Base-by-base conservation (phyloP, 2,113 vertebrate species). In the Chloropsis cyanopogon region DNA sequence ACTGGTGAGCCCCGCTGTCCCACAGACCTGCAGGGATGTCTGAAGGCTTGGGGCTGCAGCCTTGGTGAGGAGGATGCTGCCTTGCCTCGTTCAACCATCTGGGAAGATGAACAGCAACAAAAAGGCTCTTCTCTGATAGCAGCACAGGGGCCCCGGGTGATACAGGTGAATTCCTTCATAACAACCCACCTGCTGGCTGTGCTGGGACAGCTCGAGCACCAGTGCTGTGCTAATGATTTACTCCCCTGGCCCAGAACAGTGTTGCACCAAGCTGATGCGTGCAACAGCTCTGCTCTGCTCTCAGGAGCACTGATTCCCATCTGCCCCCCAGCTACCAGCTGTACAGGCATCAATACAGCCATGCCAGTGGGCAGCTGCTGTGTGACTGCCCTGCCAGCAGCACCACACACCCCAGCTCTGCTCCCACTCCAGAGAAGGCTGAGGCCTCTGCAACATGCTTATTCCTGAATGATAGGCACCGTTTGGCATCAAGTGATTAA, bases 341-440 rank as follows among this genome's bases (percentile, higher is more conserved):
- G 21, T 26, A 31, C 0, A 2, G 31, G 20, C n/a, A 52, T 42
- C 3, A 0, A 13, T 9, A 49, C 2, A 2, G 17, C 47, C 24
- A 4, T 16, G 39, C 3, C 3, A 9, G 61, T 3, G 0, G 4
- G 75, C 52, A 63, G 68, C 78, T 49, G 57, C 44, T 4, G 1
- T 3, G 7, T 10, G 12, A 29, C 59, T 33, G 60, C 41, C 47
- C 57, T 60, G 29, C 15, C 3, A 3, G 42, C 10, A 46, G 23
- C 86, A 72, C 47, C 25, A 6, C 28, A 14, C 10, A 13, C 4
- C 65, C 56, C 28, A 14, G 9, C 37, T 22, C 71, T 44, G 26
- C 16, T 82, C 41, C 47, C 0, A 2, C 57, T 60, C n/a, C 54
- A 69, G 42, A 65, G 31, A 53, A 87, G 60, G 13, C 24, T 13